These are phyloP conservation scores for Chrysopilus asiliformis DNA, from an alignment of 2,888 invertebrate species.

Conservation along the genomic window DNA sequence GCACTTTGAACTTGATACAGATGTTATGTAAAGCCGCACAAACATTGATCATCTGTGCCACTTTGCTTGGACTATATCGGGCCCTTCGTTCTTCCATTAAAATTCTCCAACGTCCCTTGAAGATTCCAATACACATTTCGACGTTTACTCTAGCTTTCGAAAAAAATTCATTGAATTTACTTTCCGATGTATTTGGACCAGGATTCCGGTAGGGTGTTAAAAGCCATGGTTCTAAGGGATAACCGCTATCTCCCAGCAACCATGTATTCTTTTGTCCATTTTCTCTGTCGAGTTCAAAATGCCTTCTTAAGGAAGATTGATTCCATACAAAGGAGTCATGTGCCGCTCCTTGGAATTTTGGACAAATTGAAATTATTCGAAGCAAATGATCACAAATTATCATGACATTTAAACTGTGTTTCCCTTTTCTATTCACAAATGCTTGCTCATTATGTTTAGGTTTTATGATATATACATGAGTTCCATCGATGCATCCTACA, in stretches of 20 bases:
- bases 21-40: background rate
- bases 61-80: background rate
- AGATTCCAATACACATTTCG: background rate
- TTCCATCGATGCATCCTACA: too few relatives aligned
- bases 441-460: too few relatives aligned
- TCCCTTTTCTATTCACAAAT: too few relatives aligned
- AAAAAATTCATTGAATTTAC: background rate
- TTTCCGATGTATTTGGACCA: background rate
- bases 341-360: too few relatives aligned
- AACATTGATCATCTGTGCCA: background rate
- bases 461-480: too few relatives aligned
- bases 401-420: too few relatives aligned
- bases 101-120: background rate
- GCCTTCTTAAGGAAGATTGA: too few relatives aligned
- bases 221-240: background rate
- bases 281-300: too few relatives aligned
- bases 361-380: too few relatives aligned
- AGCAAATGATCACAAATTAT: too few relatives aligned
- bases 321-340: too few relatives aligned
- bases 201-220: background rate
- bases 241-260: background rate
- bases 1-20: background rate
- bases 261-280: too few relatives aligned
- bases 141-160: background rate
- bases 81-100: background rate